Base-by-base conservation (phyloP, 2,797 vertebrate genomes). In the Fistularia tabacaria region DNA sequence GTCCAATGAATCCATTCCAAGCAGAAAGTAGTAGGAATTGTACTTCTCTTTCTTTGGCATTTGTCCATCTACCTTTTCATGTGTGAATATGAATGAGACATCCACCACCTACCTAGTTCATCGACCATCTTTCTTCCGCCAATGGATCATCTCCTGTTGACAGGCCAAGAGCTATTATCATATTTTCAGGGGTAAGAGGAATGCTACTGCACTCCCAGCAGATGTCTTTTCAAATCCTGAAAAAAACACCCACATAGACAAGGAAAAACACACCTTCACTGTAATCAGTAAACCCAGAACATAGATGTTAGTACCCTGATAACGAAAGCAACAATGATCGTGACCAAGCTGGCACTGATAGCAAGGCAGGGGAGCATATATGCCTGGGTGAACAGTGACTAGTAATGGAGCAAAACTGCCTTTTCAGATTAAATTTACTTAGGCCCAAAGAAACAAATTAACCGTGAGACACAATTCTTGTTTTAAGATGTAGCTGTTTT, bases 81-180 rank as follows among this genome's bases (percentile, higher is more conserved):
- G 54, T 72, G 57, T 38, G 48, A 70, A 49, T 56, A 51, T 38
- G 55, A 70, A 58, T 9, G 14, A 14, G 6, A 15, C 25, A n/a
- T 5, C 13, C 59, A 71, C 83, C 81, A 69, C 65, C 76, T 78
- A 80, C 65, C 51, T 38, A 45, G 67, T 62, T 57, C 57, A 44
- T 57, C 72, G 60, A 52, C 59, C 54, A 36, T 57, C 59, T 78
- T 46, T 58, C 44, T 51, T 74, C 73, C 57, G 50, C 71, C 25
- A 55, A 51, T 51, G 62, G 74, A 76, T 82, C 82, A 86, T 87
- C 83, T 73, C 69, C 64, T 72, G 85, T 78, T 85, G 85, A 89
- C 85, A 87, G 66, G 76, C 66, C 59, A 13, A 62, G 69, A 75
- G 80, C 83, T 87, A 87, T 87, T 87, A 85, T 82, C 59, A 3